A percentile compares a stretch with the other conserved stretches of the same genome.
Conservation (phyloP, 2,888 invertebrate species). For the Protodeltote pygarga region DNA sequence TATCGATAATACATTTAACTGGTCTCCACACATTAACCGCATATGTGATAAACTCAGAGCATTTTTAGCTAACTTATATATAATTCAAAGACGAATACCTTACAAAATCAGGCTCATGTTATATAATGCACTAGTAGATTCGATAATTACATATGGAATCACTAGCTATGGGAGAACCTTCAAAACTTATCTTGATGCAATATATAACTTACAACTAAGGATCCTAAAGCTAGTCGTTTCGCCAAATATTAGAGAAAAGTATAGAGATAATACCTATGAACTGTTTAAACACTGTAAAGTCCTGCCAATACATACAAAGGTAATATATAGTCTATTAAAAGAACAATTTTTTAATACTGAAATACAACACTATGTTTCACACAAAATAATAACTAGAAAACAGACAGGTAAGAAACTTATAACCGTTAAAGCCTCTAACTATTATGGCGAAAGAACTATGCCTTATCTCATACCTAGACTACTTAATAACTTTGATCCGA, state of each 20-base stretch:
- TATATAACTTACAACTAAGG: neutral
- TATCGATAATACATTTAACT: neutral
- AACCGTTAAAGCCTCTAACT: neutral
- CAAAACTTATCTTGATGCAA: neutral
- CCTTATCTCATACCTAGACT: neutral
- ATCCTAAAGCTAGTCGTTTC: neutral
- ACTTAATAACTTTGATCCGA: no score
- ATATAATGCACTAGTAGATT: conserved; percentile 8
- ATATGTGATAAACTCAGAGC: neutral
- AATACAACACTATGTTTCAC: neutral
- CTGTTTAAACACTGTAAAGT: neutral
- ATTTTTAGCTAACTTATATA: neutral
- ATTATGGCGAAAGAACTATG: neutral
- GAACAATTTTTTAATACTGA: neutral
- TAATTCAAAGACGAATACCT: neutral
- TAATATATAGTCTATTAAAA: neutral
- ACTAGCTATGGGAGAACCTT: conserved; percentile 3
- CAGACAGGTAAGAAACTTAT: neutral
- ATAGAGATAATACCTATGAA: neutral
- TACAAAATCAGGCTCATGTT: no score
- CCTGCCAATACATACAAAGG: neutral
- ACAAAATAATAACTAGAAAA: neutral
- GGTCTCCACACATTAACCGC: neutral
- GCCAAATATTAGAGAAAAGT: neutral
- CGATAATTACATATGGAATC: neutral